phyloP scores from a whole-genome alignment of 2,888 invertebrate genomes.

The Rhamphomyia laevipes region DNA sequence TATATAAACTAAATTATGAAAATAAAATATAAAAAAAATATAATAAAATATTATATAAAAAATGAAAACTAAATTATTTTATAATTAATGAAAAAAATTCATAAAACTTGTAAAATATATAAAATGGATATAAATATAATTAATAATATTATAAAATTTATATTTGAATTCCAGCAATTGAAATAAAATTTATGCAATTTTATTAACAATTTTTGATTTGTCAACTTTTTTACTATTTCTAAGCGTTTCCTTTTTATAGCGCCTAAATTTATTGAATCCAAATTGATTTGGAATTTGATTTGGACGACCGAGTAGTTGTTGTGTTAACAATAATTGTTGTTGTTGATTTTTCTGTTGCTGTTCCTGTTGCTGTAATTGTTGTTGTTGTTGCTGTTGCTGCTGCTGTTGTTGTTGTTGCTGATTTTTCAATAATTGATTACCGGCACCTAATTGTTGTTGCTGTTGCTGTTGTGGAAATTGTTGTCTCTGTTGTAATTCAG shows the following conservation, averaged over 20 bases:
- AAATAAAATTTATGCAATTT: background rate
- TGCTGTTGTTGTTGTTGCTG: slow-evolving; percentile 20
- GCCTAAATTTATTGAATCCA: slow-evolving; percentile 32
- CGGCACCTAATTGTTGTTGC: slow-evolving; percentile 18
- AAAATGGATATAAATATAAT: too few relatives aligned
- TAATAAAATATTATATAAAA: too few relatives aligned
- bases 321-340: slow-evolving; percentile 27
- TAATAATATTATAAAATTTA: background rate
- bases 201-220: background rate
- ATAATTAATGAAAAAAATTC: too few relatives aligned
- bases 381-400: slow-evolving; percentile 20
- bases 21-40: too few relatives aligned
- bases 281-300: slow-evolving; percentile 32
- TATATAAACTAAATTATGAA: too few relatives aligned
- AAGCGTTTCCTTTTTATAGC: slow-evolving; percentile 28
- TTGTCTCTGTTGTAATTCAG: slow-evolving; percentile 16
- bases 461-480: slow-evolving; percentile 17
- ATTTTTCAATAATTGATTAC: slow-evolving; percentile 9
- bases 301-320: slow-evolving; percentile 30
- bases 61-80: too few relatives aligned
- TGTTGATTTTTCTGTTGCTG: slow-evolving; percentile 24
- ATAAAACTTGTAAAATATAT: too few relatives aligned
- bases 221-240: background rate
- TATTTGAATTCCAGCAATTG: background rate
- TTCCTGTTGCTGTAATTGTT: slow-evolving; percentile 22